Evolutionary conservation across 2,888 invertebrate genomes (phyloP), one percentile per base, ranked within the genome.

Genomic region (Mechanitis mazaeus): DNA sequence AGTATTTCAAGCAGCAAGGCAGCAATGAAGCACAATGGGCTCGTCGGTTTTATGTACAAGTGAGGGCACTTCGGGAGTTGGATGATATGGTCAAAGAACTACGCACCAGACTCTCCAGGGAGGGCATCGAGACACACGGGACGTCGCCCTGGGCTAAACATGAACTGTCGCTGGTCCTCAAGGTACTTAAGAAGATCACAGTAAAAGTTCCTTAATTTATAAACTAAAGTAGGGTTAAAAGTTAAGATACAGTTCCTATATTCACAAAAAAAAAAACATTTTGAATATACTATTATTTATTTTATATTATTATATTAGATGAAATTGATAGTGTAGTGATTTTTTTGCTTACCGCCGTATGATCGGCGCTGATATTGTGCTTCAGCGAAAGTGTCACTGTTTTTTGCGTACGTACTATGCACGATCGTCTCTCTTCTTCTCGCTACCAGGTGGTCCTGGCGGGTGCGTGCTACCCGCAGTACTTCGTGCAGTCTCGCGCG

Each of bases 401-500:
- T 20, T 20, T 20, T 20, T 20, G 20, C 20, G 20, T 20, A 20
- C 1, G 20, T 20, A 20, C 20, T 20, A 20, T 20, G 20, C 20
- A 20, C 20, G 20, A 20, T 20, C 20, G 20, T 20, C 20, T 20
- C 20, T 20, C 20, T 20, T 20, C 20, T 20, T 20, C 20, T 20
- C 20, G 20, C 1, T 20, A 20, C 66, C 78, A 95, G 94, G 80
- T 96, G 47, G 91, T 94, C n/a, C 85, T 96, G 45, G 94, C 95
- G 63, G 97, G 96, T 2, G 97, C 98, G 1, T 97, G 97, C 83
- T 98, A 97, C 85, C 98, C 98, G 0, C 94, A 98, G 81, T 98
- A 95, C 82, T 98, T 96, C 84, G 82, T 94, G 31, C 84, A 87
- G 67, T 76, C 79, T 45, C 88, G 91, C 2, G 82, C 83, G 46